phyloP scores from a whole-genome alignment of 1,140 invertebrate species.

The Bombus sylvicola region DNA sequence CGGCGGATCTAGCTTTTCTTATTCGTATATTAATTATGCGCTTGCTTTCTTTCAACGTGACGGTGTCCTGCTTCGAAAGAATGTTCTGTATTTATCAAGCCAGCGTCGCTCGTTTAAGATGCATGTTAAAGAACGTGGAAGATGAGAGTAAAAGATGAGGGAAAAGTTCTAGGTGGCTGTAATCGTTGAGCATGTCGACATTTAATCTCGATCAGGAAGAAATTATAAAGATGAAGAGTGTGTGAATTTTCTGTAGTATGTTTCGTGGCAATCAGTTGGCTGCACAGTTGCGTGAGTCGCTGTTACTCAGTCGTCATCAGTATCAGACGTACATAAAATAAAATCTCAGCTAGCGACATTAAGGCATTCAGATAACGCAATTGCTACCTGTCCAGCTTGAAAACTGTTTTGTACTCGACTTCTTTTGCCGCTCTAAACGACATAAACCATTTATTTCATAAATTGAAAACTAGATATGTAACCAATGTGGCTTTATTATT shows the following conservation, averaged over 20 bases:
- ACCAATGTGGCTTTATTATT: too few species aligned
- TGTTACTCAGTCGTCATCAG: neutral
- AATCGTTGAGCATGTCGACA: conserved; percentile 2
- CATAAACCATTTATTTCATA: too few species aligned
- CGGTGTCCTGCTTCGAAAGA: too few species aligned
- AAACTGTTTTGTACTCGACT: neutral
- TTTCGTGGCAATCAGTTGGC: neutral
- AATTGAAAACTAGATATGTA: neutral
- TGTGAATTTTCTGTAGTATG: neutral
- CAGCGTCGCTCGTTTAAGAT: neutral
- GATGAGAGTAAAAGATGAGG: neutral
- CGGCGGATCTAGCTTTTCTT: neutral
- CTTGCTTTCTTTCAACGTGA: neutral
- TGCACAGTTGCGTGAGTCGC: neutral
- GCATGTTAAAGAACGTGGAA: neutral
- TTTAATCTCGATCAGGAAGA: neutral
- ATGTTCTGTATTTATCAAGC: neutral
- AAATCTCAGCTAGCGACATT: conserved; percentile 4
- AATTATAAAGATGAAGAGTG: too few species aligned
- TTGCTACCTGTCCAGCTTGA: neutral
- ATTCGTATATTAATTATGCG: neutral
- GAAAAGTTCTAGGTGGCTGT: neutral
- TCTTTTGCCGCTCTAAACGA: neutral
- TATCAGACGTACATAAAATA: neutral
- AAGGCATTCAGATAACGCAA: neutral